These are phyloP conservation scores for Oegoconia quadripuncta DNA, from an alignment of 2,888 invertebrate species.

Conservation along the genomic window DNA sequence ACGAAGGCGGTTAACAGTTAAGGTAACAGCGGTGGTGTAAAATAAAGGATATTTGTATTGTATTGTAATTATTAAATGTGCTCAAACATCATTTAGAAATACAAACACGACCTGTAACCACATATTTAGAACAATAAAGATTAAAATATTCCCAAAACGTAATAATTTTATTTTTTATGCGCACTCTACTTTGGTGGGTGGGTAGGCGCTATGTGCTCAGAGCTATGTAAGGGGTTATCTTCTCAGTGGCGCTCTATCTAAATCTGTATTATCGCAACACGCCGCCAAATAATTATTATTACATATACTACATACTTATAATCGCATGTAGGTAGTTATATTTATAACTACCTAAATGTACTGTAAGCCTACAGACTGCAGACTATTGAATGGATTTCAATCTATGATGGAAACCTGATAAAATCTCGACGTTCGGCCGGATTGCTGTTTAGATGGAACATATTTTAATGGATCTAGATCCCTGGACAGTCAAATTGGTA, in stretches of 20 bases:
- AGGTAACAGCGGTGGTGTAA: too few relatives aligned
- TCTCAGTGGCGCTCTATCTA: constrained; percentile 67
- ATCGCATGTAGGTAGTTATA: not conserved
- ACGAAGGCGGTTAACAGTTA: too few relatives aligned
- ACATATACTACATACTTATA: constrained; percentile 21
- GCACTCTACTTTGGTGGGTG: constrained; percentile 47
- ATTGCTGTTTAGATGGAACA: not conserved
- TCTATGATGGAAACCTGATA: constrained; percentile 5
- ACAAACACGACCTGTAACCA: too few relatives aligned
- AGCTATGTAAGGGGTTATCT: constrained; percentile 79
- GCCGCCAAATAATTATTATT: constrained; percentile 74
- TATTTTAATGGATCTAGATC: too few relatives aligned
- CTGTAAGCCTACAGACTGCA: not conserved
- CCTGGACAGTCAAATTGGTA: too few relatives aligned
- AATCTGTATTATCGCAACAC: constrained; percentile 76
- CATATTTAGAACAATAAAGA: too few relatives aligned
- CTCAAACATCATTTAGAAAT: too few relatives aligned
- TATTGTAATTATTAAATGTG: too few relatives aligned
- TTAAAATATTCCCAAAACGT: too few relatives aligned
- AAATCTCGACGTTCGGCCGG: not conserved
- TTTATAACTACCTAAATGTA: not conserved
- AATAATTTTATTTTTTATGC: too few relatives aligned
- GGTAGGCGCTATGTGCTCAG: constrained; percentile 69
- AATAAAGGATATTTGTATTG: too few relatives aligned
- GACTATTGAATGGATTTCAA: constrained; percentile 7